A percentile compares a stretch with the other conserved stretches of the same genome.
Conservation (phyloP, 2,888 invertebrate genomes). For the Drosophila cognata region DNA sequence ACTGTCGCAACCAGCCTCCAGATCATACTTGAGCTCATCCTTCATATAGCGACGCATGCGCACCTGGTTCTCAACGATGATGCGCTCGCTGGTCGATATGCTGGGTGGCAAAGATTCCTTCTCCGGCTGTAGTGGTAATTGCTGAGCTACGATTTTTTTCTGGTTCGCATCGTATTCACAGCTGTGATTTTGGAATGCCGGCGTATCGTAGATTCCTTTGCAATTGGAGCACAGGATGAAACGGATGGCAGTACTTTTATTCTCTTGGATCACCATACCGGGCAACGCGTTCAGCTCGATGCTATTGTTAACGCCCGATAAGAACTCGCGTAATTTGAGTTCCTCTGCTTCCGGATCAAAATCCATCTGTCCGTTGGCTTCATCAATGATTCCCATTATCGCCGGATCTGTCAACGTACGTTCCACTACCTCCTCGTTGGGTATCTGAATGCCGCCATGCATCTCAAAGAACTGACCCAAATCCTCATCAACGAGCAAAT, state of each 20-base stretch:
- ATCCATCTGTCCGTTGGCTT: constrained; percentile 39
- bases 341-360: constrained; percentile 76
- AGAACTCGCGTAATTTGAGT: constrained; percentile 72
- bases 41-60: constrained; percentile 83
- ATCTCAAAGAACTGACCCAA: constrained; percentile 43
- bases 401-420: constrained; percentile 60
- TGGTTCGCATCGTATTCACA: constrained; percentile 76
- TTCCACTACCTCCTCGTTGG: constrained; percentile 50
- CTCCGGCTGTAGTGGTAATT: not conserved
- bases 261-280: constrained; percentile 1
- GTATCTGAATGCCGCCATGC: constrained; percentile 19
- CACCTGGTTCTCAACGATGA: constrained; percentile 83
- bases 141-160: constrained; percentile 40
- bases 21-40: constrained; percentile 83
- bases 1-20: constrained; percentile 57
- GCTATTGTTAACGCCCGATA: constrained; percentile 55
- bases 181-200: constrained; percentile 72
- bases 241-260: constrained; percentile 19
- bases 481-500: constrained; percentile 45
- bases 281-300: constrained; percentile 25
- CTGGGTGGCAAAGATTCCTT: constrained; percentile 9
- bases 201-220: constrained; percentile 69
- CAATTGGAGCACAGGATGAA: constrained; percentile 81
- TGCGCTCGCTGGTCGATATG: constrained; percentile 66
- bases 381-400: constrained; percentile 54